These are phyloP conservation scores for Laspeyria flexula DNA, from an alignment of 2,888 invertebrate genomes.

Conservation along the genomic window DNA sequence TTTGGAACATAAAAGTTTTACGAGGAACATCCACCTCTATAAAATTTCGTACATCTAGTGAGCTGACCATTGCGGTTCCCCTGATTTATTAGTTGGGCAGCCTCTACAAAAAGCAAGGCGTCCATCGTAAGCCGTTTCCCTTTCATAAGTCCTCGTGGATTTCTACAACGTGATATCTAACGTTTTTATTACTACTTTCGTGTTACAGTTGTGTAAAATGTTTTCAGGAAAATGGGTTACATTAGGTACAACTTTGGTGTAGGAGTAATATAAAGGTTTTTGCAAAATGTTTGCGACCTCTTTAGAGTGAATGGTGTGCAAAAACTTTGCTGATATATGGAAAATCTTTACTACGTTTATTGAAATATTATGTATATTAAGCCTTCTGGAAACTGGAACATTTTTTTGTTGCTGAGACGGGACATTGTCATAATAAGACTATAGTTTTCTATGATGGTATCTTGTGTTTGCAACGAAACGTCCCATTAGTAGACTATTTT, in stretches of 20 bases:
- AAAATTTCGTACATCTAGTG: slow-evolving; percentile 23
- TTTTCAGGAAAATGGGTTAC: slow-evolving; percentile 10
- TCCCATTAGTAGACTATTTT: no score
- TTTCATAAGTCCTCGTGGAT: slow-evolving; percentile 49
- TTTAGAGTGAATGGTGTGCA: no score
- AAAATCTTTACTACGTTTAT: no score
- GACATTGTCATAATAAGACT: no score
- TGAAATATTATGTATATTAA: no score
- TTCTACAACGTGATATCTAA: slow-evolving; percentile 50
- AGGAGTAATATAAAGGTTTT: not conserved
- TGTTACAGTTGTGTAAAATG: slow-evolving; percentile 22
- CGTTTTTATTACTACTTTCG: slow-evolving; percentile 46
- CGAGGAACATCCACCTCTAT: not conserved
- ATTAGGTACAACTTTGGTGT: not conserved
- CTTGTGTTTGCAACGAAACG: no score
- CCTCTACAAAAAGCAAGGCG: slow-evolving; percentile 61
- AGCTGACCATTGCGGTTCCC: slow-evolving; percentile 50
- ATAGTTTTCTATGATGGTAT: no score
- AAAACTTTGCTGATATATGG: no score
- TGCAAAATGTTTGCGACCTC: no score
- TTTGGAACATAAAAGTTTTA: not conserved
- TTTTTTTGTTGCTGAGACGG: no score
- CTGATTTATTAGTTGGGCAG: slow-evolving; percentile 66
- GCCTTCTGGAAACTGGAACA: no score
- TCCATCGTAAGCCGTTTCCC: slow-evolving; percentile 57